Conservation (phyloP, 35 echinoderm and acorn worm species). For the Diadema setosum region DNA sequence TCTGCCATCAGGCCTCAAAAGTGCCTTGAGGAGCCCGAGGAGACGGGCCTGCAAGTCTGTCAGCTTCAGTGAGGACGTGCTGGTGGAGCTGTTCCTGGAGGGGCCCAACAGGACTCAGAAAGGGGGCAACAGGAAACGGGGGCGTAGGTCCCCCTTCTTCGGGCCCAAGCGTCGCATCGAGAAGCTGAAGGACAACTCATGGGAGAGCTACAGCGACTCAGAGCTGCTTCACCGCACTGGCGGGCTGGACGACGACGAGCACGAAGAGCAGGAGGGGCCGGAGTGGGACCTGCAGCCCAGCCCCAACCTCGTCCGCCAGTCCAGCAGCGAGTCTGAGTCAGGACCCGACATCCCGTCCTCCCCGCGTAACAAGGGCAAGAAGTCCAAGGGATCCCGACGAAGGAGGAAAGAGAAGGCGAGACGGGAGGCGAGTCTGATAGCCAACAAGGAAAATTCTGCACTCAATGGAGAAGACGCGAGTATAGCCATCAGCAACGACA, state of each 20-base stretch:
- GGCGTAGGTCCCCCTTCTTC: conserved; percentile 24
- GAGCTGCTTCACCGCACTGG: conserved; percentile 47
- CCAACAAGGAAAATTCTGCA: not conserved
- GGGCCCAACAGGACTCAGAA: conserved; percentile 19
- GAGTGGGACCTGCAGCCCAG: conserved; percentile 20
- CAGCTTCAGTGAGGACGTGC: conserved; percentile 88
- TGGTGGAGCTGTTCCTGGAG: conserved; percentile 58
- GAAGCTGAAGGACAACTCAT: conserved; percentile 66
- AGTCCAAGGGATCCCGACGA: conserved; percentile 35
- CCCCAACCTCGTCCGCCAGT: conserved; percentile 25
- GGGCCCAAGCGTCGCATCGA: conserved; percentile 42
- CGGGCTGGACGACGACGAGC: not conserved
- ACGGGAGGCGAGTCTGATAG: not conserved
- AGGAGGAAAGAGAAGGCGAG: conserved; percentile 48
- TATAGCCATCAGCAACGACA: not conserved
- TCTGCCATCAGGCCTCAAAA: conserved; percentile 67
- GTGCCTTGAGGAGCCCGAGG: conserved; percentile 39
- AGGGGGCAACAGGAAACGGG: conserved; percentile 23
- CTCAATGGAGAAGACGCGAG: not conserved
- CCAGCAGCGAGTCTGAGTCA: conserved; percentile 66
- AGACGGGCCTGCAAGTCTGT: conserved; percentile 69
- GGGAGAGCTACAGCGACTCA: conserved; percentile 79
- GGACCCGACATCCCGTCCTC: conserved; percentile 2
- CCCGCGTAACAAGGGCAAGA: conserved; percentile 31
- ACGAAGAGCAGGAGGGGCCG: conserved; percentile 61